Evolutionary conservation across 2,888 invertebrate species (phyloP).

Genomic region (Pandemis corylana): DNA sequence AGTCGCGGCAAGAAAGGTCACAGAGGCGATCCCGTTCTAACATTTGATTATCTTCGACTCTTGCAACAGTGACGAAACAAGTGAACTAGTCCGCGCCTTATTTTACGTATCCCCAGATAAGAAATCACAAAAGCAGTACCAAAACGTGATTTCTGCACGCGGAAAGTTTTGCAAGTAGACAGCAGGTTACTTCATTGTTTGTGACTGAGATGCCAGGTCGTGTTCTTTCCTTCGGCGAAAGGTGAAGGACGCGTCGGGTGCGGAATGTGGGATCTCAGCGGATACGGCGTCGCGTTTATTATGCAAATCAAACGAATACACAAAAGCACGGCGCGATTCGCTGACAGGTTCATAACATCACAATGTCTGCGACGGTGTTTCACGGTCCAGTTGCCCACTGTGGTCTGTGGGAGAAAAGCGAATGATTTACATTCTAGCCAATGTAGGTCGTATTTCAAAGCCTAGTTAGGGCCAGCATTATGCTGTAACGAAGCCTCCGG

Average conservation of each 20-base stretch:
- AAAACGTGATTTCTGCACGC: conserved; percentile 65
- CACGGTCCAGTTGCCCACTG: conserved; percentile 37
- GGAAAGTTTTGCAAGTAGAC: conserved; percentile 75
- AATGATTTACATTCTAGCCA: conserved; percentile 61
- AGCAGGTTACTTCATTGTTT: conserved; percentile 64
- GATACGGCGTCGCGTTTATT: conserved; percentile 52
- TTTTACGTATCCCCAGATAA: conserved; percentile 73
- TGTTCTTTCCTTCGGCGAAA: conserved; percentile 71
- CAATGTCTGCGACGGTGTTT: conserved; percentile 17
- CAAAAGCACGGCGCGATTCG: conserved; percentile 45
- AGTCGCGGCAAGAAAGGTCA: conserved; percentile 42
- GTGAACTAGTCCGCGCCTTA: conserved; percentile 71
- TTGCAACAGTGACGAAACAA: conserved; percentile 64
- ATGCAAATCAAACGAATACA: conserved; percentile 61
- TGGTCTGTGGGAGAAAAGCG: conserved; percentile 55
- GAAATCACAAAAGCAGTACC: conserved; percentile 74
- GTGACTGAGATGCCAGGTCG: conserved; percentile 65
- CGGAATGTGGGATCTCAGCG: conserved; percentile 62
- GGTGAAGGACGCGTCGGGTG: conserved; percentile 70
- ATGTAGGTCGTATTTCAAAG: conserved; percentile 69
- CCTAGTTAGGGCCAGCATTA: conserved; percentile 66
- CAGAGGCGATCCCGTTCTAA: conserved; percentile 56
- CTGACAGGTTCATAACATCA: conserved; percentile 43
- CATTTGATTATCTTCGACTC: conserved; percentile 70
- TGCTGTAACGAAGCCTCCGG: conserved; percentile 74